phyloP scores from a whole-genome alignment of 2,113 vertebrate genomes.

The Neodontobutis hainanensis region DNA sequence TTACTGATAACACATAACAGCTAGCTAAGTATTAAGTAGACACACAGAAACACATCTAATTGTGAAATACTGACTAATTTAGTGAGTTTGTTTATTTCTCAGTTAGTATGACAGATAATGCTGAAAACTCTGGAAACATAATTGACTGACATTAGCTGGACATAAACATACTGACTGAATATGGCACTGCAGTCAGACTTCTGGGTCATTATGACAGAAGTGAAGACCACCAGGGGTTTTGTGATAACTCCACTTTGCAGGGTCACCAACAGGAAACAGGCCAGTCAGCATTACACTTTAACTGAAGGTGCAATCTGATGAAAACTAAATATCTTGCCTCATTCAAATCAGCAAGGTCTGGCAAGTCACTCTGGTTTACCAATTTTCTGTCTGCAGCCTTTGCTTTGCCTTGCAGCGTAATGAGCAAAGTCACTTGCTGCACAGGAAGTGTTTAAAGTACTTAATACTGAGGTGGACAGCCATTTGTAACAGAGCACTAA shows the following conservation, averaged over 20 bases:
- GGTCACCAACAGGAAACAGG: slow-evolving; percentile 53
- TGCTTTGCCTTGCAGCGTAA: slow-evolving; percentile 42
- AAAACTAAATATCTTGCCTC: slow-evolving; percentile 8
- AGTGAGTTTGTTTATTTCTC: neutral
- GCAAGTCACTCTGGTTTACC: neutral
- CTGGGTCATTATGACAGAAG: slow-evolving; percentile 26
- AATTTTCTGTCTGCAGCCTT: slow-evolving; percentile 17
- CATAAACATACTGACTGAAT: slow-evolving; percentile 12
- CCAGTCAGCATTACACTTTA: slow-evolving; percentile 26
- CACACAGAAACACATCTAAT: neutral
- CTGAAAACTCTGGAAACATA: neutral
- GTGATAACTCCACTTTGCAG: slow-evolving; percentile 32
- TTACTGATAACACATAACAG: neutral
- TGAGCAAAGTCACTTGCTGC: slow-evolving; percentile 47
- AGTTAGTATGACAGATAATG: neutral
- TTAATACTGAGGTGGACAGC: slow-evolving; percentile 39
- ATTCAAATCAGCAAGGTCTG: neutral
- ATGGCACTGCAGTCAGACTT: neutral
- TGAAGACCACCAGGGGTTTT: slow-evolving; percentile 21
- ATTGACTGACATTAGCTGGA: neutral
- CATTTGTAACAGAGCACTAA: slow-evolving; percentile 3
- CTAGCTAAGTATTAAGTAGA: neutral
- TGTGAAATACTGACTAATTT: neutral
- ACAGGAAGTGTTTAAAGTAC: slow-evolving; percentile 54
- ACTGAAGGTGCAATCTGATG: neutral